phyloP scores from a whole-genome alignment of 2,888 invertebrate genomes.

The Steromphala cineraria region DNA sequence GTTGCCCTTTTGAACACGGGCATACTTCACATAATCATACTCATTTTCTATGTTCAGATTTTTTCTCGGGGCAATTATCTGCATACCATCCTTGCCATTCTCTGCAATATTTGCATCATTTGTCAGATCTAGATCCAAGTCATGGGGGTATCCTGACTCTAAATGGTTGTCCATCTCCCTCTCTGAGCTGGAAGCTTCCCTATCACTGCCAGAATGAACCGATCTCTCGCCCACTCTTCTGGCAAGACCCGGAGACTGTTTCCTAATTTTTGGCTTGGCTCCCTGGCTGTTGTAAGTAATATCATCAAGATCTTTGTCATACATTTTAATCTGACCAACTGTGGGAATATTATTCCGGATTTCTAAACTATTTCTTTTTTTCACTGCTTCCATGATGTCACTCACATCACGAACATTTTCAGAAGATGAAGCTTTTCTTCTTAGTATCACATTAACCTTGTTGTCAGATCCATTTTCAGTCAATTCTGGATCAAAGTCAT shows the following conservation, averaged over 20 bases:
- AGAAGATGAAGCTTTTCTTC: slow-evolving; percentile 20
- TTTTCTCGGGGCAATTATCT: slow-evolving; percentile 37
- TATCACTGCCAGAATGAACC: slow-evolving; percentile 45
- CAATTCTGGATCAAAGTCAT: neutral
- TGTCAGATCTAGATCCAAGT: neutral
- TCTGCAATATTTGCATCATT: neutral
- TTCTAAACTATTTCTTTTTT: slow-evolving; percentile 71
- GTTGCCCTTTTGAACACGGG: slow-evolving; percentile 78
- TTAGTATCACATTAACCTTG: slow-evolving; percentile 5
- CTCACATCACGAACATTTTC: slow-evolving; percentile 22
- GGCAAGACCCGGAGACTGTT: slow-evolving; percentile 73
- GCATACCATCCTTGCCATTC: slow-evolving; percentile 21
- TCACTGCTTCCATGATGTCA: slow-evolving; percentile 39
- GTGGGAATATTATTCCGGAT: slow-evolving; percentile 72
- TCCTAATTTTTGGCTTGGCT: slow-evolving; percentile 69
- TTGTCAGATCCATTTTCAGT: neutral
- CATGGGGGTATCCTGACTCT: neutral
- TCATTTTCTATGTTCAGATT: slow-evolving; percentile 71
- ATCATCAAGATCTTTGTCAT: slow-evolving; percentile 61
- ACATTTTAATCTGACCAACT: slow-evolving; percentile 68
- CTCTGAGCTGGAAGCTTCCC: slow-evolving; percentile 64
- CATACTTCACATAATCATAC: slow-evolving; percentile 74
- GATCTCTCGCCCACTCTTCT: slow-evolving; percentile 59
- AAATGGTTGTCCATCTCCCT: slow-evolving; percentile 37
- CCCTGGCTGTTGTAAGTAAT: slow-evolving; percentile 57